phyloP scores from a whole-genome alignment of 64 coral and sea anemone genomes.

The Porites australiensis region DNA sequence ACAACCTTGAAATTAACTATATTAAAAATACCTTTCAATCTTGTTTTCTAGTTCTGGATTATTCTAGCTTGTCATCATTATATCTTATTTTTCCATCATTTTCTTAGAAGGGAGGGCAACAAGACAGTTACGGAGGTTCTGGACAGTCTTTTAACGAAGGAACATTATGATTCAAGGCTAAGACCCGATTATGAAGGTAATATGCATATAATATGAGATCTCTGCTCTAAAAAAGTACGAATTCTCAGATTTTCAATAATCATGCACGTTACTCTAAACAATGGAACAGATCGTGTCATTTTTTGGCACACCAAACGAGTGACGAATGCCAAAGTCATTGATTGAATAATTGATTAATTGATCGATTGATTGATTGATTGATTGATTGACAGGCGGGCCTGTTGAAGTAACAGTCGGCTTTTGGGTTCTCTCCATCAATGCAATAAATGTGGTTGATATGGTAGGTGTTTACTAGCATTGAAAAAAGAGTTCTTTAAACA shows the following conservation, averaged over 20 bases:
- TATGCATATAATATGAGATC: no score
- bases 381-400: constrained; percentile 70
- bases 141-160: constrained; percentile 48
- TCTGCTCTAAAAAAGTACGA: no score
- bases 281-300: background rate
- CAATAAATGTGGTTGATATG: constrained; percentile 94
- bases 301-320: background rate
- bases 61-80: no score
- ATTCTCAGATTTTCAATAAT: no score
- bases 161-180: constrained; percentile 60
- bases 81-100: no score
- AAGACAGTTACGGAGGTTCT: constrained; percentile 52
- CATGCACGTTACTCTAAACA: no score
- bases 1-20: no score
- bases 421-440: constrained; percentile 92
- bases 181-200: constrained; percentile 69
- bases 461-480: constrained; percentile 8
- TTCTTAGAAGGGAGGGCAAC: background rate
- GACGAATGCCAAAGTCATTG: background rate
- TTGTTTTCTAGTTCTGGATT: no score
- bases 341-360: background rate
- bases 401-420: constrained; percentile 84
- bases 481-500: background rate
- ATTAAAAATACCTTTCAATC: no score
- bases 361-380: background rate